Conservation (phyloP, 2,888 invertebrate species). For the Agrotis puta region DNA sequence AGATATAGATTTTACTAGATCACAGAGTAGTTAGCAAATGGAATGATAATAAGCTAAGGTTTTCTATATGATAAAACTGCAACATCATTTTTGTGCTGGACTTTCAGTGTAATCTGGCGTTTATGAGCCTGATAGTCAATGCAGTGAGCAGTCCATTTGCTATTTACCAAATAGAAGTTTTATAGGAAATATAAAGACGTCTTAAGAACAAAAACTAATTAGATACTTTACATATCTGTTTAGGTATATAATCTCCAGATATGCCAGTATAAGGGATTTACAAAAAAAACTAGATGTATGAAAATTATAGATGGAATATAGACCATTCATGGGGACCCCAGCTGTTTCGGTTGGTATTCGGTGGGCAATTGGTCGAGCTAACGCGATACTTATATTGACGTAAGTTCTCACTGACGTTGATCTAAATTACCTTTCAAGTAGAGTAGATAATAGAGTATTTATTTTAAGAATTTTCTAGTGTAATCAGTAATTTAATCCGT, state of each 20-base stretch:
- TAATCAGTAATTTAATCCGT: constrained; percentile 31
- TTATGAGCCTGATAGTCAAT: not conserved
- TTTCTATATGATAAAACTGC: constrained; percentile 3
- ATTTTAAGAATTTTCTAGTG: constrained; percentile 26
- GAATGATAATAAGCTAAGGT: constrained; percentile 14
- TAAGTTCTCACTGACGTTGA: constrained; percentile 43
- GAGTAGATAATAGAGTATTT: constrained; percentile 33
- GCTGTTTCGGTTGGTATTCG: constrained; percentile 14
- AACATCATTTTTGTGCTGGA: not conserved
- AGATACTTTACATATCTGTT: constrained; percentile 55
- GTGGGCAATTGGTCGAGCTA: constrained; percentile 14
- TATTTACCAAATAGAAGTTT: not conserved
- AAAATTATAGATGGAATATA: constrained; percentile 25
- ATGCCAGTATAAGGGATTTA: constrained; percentile 46
- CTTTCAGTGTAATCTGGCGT: not conserved
- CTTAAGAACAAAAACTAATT: constrained; percentile 29
- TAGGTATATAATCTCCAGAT: constrained; percentile 48
- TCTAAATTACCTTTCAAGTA: constrained; percentile 7
- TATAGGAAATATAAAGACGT: constrained; percentile 4
- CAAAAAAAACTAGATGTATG: constrained; percentile 22
- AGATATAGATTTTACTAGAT: constrained; percentile 6
- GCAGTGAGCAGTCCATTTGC: constrained; percentile 7
- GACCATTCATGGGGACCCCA: constrained; percentile 30
- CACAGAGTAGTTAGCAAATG: constrained; percentile 24
- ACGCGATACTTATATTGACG: constrained; percentile 35